Conservation (phyloP, 2,113 vertebrate genomes). For the Amphiprion percula region DNA sequence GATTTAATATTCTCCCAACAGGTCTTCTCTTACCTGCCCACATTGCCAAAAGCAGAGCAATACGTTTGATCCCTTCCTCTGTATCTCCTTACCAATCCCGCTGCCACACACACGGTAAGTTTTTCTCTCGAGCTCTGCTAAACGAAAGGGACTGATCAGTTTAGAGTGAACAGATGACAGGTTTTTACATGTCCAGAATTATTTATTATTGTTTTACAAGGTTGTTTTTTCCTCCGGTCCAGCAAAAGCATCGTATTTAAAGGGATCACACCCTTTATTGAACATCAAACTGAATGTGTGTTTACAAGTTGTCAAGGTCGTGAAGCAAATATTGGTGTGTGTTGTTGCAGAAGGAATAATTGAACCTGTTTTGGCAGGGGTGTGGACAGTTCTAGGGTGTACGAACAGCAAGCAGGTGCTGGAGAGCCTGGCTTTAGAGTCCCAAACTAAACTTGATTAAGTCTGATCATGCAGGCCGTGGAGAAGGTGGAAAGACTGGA, state of each 20-base stretch:
- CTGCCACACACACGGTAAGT: conserved; percentile 95
- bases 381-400: not conserved
- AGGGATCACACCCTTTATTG: not conserved
- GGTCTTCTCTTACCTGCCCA: conserved; percentile 97
- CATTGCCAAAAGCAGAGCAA: conserved; percentile 99
- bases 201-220: not conserved
- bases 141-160: not conserved
- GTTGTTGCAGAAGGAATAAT: conserved; percentile 28
- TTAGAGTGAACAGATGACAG: not conserved
- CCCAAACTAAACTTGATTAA: conserved; percentile 12
- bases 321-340: conserved; percentile 9
- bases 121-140: not conserved
- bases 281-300: not conserved
- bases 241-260: not conserved
- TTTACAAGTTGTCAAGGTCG: conserved; percentile 4
- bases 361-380: conserved; percentile 19
- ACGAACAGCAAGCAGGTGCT: not conserved
- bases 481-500: no score
- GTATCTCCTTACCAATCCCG: conserved; percentile 97
- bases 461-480: no score
- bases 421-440: not conserved
- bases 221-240: not conserved
- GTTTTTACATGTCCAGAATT: conserved; percentile 24
- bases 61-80: conserved; percentile 98
- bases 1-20: conserved; percentile 63